A percentile compares a stretch with the other conserved stretches of the same genome.
Evolutionary conservation across 2,113 vertebrate species (phyloP).

Genomic region (Phyllostomus hastatus): DNA sequence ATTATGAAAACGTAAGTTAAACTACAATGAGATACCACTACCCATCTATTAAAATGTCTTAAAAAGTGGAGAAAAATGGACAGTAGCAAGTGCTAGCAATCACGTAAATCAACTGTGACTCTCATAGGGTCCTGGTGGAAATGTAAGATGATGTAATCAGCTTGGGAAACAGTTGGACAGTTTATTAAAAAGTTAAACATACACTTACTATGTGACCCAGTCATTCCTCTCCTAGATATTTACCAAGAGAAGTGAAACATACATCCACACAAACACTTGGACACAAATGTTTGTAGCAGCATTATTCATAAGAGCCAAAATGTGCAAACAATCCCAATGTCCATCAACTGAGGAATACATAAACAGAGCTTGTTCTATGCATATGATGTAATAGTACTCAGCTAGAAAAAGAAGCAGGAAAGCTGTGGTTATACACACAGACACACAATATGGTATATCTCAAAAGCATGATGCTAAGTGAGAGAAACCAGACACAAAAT

Average conservation of each 20-base stretch:
- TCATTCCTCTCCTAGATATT: neutral
- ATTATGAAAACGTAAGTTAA: neutral
- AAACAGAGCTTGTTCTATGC: accelerated
- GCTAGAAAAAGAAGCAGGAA: accelerated
- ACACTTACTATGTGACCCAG: accelerated
- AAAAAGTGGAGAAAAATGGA: neutral
- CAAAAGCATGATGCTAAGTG: neutral
- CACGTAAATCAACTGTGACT: accelerated
- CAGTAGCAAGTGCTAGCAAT: accelerated
- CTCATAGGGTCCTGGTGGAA: accelerated
- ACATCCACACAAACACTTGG: accelerated
- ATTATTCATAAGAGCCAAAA: accelerated
- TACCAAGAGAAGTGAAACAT: neutral
- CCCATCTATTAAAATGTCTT: accelerated
- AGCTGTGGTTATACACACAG: neutral
- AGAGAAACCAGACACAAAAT: neutral
- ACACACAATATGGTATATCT: accelerated
- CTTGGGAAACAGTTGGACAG: accelerated
- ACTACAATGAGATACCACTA: accelerated
- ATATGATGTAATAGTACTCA: accelerated
- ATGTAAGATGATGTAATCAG: accelerated
- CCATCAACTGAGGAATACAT: accelerated
- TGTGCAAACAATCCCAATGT: no score
- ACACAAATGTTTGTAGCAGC: neutral
- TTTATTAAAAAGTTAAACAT: neutral